These are phyloP conservation scores for Leptoclinus maculatus DNA, from an alignment of 2,797 vertebrate genomes.

Conservation along the genomic window DNA sequence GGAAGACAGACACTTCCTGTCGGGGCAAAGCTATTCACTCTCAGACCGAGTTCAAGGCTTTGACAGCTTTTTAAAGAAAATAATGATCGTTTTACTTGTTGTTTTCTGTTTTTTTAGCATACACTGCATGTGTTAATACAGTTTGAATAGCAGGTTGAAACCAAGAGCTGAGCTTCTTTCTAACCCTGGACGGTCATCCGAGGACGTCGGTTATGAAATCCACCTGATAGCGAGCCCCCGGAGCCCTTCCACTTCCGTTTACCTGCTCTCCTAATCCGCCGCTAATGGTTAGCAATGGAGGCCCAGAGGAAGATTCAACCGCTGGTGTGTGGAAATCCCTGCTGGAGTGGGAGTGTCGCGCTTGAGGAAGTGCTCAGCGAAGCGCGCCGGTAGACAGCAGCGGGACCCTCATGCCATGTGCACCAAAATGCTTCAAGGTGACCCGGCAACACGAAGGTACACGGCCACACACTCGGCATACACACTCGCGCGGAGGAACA, in stretches of 20 bases:
- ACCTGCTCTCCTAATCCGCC: constrained; percentile 81
- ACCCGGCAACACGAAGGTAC: constrained; percentile 75
- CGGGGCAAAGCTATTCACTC: constrained; percentile 4
- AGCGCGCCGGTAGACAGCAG: constrained; percentile 77
- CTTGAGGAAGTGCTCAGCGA: constrained; percentile 85
- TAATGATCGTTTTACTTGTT: background rate
- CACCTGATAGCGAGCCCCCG: constrained; percentile 72
- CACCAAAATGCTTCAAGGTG: constrained; percentile 82
- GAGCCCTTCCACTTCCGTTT: constrained; percentile 65
- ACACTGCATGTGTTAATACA: background rate
- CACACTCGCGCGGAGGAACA: constrained; percentile 33
- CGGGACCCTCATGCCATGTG: constrained; percentile 72
- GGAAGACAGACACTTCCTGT: constrained; percentile 10
- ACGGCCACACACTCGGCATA: constrained; percentile 45
- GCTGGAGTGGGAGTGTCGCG: constrained; percentile 83
- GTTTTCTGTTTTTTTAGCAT: constrained; percentile 7
- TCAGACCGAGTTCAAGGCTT: background rate
- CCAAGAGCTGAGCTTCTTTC: constrained; percentile 27
- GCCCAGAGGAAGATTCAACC: constrained; percentile 79
- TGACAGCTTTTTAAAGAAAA: constrained; percentile 6
- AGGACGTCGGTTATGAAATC: constrained; percentile 63
- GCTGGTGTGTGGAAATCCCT: constrained; percentile 83
- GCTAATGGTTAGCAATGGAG: constrained; percentile 84
- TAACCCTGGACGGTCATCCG: constrained; percentile 52
- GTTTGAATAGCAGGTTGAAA: constrained; percentile 38